Conservation (phyloP, 2,113 vertebrate genomes). For the Muntiacus muntjak region DNA sequence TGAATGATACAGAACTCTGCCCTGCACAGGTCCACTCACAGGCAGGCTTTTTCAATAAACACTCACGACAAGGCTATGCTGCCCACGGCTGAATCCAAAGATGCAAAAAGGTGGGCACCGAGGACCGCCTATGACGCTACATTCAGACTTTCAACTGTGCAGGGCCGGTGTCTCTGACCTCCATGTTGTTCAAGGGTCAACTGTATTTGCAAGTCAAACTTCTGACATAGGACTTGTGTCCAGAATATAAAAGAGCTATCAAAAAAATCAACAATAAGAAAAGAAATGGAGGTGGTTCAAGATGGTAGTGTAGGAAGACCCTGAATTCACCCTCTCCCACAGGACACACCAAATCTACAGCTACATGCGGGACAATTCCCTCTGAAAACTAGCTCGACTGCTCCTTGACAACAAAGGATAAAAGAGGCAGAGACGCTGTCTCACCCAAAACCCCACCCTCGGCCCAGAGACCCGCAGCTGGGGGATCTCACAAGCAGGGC, state of each 20-base stretch:
- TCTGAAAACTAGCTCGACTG: not conserved
- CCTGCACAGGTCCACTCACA: not conserved
- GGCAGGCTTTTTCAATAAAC: not conserved
- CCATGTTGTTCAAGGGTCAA: not conserved
- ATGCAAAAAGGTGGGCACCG: too few species aligned
- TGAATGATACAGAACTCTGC: not conserved
- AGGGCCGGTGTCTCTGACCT: not conserved
- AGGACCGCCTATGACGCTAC: not conserved
- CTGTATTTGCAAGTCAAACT: not conserved
- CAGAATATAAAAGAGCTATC: not conserved
- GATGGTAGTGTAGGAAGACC: not conserved
- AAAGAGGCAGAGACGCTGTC: too few species aligned
- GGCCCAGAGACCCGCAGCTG: rapidly evolving
- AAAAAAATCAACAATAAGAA: not conserved
- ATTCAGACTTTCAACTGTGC: rapidly evolving
- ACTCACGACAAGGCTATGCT: rapidly evolving
- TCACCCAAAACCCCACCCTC: too few species aligned
- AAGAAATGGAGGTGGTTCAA: not conserved
- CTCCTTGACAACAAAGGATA: not conserved
- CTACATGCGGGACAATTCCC: rapidly evolving
- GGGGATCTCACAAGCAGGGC: not conserved
- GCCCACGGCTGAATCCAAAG: not conserved
- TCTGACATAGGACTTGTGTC: not conserved
- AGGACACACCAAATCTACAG: rapidly evolving
- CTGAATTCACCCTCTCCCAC: not conserved